These are phyloP conservation scores for Macrobrachium nipponense DNA, from an alignment of 1,140 invertebrate species.

Conservation along the genomic window DNA sequence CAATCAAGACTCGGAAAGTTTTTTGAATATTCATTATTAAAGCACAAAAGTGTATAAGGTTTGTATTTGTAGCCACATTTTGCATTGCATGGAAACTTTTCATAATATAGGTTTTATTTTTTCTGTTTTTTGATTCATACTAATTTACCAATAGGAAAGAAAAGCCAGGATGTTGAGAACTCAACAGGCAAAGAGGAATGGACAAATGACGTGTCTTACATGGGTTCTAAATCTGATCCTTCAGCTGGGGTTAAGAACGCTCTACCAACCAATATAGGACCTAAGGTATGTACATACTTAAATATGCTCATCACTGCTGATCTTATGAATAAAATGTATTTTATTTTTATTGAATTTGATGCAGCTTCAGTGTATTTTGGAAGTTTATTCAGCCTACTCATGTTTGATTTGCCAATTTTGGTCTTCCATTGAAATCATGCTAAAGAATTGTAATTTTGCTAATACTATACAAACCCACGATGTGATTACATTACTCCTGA, in stretches of 20 bases:
- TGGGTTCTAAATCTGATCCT: conserved; percentile 37
- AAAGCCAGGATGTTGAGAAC: neutral
- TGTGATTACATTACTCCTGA: no score
- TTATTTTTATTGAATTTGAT: no score
- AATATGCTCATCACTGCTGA: neutral
- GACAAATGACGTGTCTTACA: neutral
- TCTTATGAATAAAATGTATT: neutral
- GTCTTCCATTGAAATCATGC: no score
- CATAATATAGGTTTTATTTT: neutral
- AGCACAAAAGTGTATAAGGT: no score
- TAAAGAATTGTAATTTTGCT: no score
- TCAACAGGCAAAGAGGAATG: neutral
- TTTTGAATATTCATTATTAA: no score
- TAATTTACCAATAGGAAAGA: neutral
- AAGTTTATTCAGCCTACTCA: neutral
- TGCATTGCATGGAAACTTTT: neutral
- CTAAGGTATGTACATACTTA: conserved; percentile 7
- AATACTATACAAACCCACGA: no score
- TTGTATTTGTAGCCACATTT: no score
- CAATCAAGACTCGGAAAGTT: no score
- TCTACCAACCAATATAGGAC: conserved; percentile 25
- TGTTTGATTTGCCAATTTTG: no score
- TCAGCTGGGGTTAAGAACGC: neutral
- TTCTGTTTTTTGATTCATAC: neutral
- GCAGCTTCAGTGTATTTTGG: neutral